Conservation (phyloP, 2,113 vertebrate species). For the Pangasianodon hypophthalmus region DNA sequence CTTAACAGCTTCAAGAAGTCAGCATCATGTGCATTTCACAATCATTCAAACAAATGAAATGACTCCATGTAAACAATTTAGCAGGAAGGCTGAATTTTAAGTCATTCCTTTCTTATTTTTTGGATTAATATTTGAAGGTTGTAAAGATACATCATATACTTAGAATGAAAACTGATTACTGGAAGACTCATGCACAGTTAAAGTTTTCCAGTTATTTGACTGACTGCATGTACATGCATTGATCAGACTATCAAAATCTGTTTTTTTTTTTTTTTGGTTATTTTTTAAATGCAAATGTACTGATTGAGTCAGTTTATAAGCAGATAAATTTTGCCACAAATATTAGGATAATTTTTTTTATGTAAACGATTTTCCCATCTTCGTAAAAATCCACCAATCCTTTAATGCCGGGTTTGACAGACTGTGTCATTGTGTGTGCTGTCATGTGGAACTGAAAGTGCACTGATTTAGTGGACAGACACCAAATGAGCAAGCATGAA, state of each 20-base stretch:
- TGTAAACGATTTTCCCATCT: neutral
- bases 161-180: neutral
- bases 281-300: neutral
- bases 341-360: neutral
- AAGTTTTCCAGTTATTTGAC: neutral
- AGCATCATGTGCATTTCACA: neutral
- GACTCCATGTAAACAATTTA: neutral
- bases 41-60: neutral
- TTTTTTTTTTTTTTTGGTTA: neutral
- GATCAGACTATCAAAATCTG: neutral
- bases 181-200: neutral
- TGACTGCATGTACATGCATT: neutral
- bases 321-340: neutral
- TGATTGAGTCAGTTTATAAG: neutral
- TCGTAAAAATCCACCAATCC: neutral
- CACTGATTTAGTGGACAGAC: neutral
- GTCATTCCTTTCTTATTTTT: neutral
- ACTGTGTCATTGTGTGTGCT: neutral
- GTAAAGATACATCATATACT: neutral
- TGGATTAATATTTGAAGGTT: neutral
- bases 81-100: neutral
- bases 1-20: neutral
- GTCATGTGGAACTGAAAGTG: neutral
- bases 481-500: neutral
- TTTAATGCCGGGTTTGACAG: neutral